Evolutionary conservation across 2,888 invertebrate genomes (phyloP).

Genomic region (Hymenopus coronatus): DNA sequence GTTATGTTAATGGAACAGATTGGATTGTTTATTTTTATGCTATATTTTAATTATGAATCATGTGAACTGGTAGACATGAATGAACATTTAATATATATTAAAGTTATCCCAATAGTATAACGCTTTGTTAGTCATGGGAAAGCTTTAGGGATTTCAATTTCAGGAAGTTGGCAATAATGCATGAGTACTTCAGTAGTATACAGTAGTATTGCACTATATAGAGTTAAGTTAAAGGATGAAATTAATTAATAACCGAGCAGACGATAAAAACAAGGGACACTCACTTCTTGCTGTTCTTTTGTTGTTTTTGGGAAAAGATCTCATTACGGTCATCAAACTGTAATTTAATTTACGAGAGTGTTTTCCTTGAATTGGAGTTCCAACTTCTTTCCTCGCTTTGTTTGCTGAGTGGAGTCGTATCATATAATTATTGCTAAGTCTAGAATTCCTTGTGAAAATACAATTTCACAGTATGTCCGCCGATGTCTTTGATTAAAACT

Average conservation of each 20-base stretch:
- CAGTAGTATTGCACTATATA: no score
- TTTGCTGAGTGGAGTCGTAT: background rate
- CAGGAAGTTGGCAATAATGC: no score
- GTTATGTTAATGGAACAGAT: no score
- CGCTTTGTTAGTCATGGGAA: no score
- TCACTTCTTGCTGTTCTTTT: background rate
- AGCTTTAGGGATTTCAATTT: no score
- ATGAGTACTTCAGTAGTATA: no score
- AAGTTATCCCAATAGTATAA: no score
- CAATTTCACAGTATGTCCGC: background rate
- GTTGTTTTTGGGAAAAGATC: background rate
- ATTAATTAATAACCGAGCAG: background rate
- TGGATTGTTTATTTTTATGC: no score
- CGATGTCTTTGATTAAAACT: background rate
- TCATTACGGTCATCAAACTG: background rate
- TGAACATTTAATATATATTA: no score
- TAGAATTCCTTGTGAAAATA: background rate
- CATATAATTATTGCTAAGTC: background rate
- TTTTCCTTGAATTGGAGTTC: background rate
- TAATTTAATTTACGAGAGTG: background rate
- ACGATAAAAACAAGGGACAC: background rate
- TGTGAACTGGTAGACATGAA: no score
- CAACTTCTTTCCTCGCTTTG: background rate
- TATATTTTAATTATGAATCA: no score
- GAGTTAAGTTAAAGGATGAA: no score